Evolutionary conservation across 2,888 invertebrate genomes (phyloP), one percentile per base, ranked within the genome.

Genomic region (Macropis europaea): DNA sequence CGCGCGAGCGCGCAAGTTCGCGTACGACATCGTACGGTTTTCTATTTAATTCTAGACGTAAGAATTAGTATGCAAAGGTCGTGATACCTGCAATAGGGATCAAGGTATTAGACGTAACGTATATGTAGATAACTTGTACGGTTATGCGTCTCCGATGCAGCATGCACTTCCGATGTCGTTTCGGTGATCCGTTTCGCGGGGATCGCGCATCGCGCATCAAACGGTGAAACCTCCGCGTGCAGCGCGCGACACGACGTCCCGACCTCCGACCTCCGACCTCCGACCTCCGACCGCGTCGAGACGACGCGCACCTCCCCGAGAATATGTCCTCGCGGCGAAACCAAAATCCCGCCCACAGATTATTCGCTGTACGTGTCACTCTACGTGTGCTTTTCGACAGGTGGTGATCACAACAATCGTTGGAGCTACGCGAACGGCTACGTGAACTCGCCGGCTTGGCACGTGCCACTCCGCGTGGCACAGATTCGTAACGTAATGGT

Each of bases 401-500:
- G 90, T 90, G 89, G 89, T 87, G 89, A 89, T 85, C 86, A 86
- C 86, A 88, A 88, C 88, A 89, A 89, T 84, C 88, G 89, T 79
- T 90, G 90, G 90, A 89, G 84, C 87, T 90, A 88, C 84, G 79
- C 88, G 79, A 90, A 90, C 82, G 90, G 89, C 83, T 89, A 86
- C 83, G 89, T 88, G 88, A 90, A 89, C 83, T 90, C 90, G 79
- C 90, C 90, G 77, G 90, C 89, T 83, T 90, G 90, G 90, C 90
- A 90, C 84, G 87, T 90, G 85, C 89, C 90, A 66, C 88, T 86
- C 81, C 89, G 88, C 73, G 87, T 90, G 85, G 88, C 89, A 84
- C 88, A 85, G 86, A 88, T 89, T 85, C 90, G 90, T 88, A 90
- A 89, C 88, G 89, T 90, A 89, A 87, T 90, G 90, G 90, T 89